These are phyloP conservation scores for Peromyscus aztecus DNA, from an alignment of 2,797 vertebrate species.

Conservation along the genomic window DNA sequence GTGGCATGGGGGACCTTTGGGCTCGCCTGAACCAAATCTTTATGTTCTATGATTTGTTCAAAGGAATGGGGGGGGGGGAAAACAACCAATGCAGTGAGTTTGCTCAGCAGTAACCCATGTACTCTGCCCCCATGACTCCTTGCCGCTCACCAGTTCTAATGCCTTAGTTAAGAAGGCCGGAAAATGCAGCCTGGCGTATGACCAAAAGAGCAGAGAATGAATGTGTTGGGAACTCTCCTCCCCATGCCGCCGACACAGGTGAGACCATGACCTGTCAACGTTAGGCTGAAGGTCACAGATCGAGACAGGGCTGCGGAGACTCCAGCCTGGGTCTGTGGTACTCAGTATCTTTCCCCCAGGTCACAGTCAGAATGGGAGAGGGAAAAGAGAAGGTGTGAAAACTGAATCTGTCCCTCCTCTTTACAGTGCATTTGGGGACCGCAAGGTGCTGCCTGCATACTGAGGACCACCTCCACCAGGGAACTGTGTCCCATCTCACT, in stretches of 20 bases:
- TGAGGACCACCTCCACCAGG: neutral
- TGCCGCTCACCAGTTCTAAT: neutral
- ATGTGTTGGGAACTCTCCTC: neutral
- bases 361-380: no score
- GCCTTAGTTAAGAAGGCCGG: neutral
- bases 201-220: neutral
- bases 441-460: neutral
- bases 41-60: neutral
- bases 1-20: neutral
- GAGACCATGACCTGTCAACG: neutral
- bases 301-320: neutral
- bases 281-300: neutral
- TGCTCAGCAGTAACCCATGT: neutral
- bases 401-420: no score
- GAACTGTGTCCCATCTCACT: no score
- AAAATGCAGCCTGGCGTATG: neutral
- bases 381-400: neutral
- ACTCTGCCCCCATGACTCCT: neutral
- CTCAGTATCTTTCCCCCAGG: neutral
- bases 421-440: fast-evolving
- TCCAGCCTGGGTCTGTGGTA: neutral
- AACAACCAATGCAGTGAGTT: neutral
- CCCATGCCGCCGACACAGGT: neutral
- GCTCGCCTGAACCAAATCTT: neutral
- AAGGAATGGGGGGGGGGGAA: neutral